Conservation (phyloP, 2,797 vertebrate genomes). For the Graptemys geographica region DNA sequence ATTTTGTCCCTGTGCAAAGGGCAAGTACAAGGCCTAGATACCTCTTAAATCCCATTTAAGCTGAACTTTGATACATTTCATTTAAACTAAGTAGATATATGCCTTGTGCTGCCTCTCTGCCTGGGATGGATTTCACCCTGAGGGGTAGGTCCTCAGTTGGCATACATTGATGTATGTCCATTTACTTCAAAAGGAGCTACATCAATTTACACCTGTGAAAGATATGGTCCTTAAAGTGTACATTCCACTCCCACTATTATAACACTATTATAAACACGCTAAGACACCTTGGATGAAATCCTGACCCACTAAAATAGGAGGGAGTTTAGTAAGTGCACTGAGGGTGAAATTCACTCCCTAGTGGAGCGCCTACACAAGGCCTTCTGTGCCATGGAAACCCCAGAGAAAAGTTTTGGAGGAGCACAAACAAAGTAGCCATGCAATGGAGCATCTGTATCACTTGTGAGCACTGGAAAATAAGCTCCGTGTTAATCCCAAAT, state of each 20-base stretch:
- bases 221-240: background rate
- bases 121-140: background rate
- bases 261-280: background rate
- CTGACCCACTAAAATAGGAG: background rate
- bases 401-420: background rate
- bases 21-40: background rate
- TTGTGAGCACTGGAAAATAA: background rate
- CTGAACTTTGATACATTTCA: background rate
- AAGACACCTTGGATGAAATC: background rate
- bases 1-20: background rate
- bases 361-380: background rate
- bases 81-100: background rate
- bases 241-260: background rate
- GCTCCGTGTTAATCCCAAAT: background rate
- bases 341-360: background rate
- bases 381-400: background rate
- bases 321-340: background rate
- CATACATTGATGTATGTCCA: background rate
- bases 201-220: background rate
- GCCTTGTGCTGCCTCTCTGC: background rate
- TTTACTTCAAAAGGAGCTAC: background rate
- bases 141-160: background rate
- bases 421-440: background rate
- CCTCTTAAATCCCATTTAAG: background rate
- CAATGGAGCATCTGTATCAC: background rate